Evolutionary conservation across 2,797 vertebrate species (phyloP), one percentile per base, ranked within the genome.

Genomic region (Cheirogaleus major): DNA sequence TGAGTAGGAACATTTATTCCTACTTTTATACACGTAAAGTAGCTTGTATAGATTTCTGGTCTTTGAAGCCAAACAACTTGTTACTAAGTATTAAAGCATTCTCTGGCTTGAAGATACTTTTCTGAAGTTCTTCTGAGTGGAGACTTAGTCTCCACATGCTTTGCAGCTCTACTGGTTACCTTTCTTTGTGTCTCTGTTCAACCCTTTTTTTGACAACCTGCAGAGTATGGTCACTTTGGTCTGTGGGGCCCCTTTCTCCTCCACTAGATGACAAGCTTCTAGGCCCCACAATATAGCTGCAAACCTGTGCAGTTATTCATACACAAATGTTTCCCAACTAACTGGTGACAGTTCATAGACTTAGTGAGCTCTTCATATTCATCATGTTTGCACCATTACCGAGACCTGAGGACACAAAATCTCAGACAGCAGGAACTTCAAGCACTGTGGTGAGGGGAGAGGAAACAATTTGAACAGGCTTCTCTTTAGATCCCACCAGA

Each of bases 351-450:
- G 41, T 63, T 90, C 12, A 15, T 20, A 17, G 27, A 15, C 6
- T 65, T 61, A 25, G 10, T 25, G 45, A 59, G 45, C 2, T 13
- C n/a, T 85, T 69, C 18, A 23, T 25, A n/a, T 41, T 73, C 61
- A 27, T 6, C 0, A 0, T 35, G 7, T 38, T 67, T 73, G 0
- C 11, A 50, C 20, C 3, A 30, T 25, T 61, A 15, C 0, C 5
- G 25, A 80, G 41, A 45, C 7, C 1, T 1, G 8, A 59, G 27
- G 27, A 96, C n/a, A 73, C 4, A 55, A 20, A 30, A 35, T 0
- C 17, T 23, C 7, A 32, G 41, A 4, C 32, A n/a, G 1, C 23
- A 80, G 35, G 12, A 76, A 23, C 48, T 50, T 48, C 7, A 80
- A 35, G 22, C 10, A 27, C 17, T 79, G 3, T 41, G 15, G 7